A percentile compares a stretch with the other conserved stretches of the same genome.
phyloP scores from a whole-genome alignment of 2,888 invertebrate species.

The Drosophila mayaguana region DNA sequence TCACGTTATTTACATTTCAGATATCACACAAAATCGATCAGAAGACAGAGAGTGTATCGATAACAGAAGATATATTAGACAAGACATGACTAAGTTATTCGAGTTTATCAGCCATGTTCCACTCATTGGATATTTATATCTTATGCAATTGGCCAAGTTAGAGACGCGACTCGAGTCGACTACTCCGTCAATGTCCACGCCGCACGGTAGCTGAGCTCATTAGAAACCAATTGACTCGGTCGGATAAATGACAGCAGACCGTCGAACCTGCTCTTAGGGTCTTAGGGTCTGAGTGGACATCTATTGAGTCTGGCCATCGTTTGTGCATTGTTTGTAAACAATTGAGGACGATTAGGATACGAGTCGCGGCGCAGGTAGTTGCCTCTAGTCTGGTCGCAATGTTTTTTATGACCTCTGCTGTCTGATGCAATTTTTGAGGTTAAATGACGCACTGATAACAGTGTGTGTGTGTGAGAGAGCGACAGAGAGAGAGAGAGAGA shows the following conservation, averaged over 20 bases:
- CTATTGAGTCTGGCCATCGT: constrained; percentile 60
- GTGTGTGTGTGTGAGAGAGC: background rate
- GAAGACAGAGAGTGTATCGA: background rate
- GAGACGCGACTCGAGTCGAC: constrained; percentile 1
- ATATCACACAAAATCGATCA: constrained; percentile 3
- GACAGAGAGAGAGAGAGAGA: background rate
- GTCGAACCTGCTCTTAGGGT: constrained; percentile 11
- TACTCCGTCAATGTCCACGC: constrained; percentile 25
- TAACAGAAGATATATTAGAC: constrained; percentile 13
- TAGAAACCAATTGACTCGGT: constrained; percentile 76
- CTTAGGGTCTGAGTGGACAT: constrained; percentile 6
- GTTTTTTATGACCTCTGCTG: constrained; percentile 43
- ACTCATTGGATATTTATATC: constrained; percentile 1
- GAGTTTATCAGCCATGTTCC: background rate
- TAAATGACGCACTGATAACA: constrained; percentile 21
- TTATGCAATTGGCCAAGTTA: constrained; percentile 16
- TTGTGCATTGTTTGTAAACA: constrained; percentile 49
- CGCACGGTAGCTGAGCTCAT: constrained; percentile 68
- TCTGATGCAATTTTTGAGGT: constrained; percentile 47
- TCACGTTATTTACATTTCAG: constrained; percentile 1
- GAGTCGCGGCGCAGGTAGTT: constrained; percentile 39
- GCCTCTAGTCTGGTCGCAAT: constrained; percentile 10
- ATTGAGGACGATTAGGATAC: constrained; percentile 48
- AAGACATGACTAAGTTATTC: constrained; percentile 28
- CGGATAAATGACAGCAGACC: constrained; percentile 65